Evolutionary conservation across 2,797 vertebrate genomes (phyloP).

Genomic region (Corythornis leucogaster): DNA sequence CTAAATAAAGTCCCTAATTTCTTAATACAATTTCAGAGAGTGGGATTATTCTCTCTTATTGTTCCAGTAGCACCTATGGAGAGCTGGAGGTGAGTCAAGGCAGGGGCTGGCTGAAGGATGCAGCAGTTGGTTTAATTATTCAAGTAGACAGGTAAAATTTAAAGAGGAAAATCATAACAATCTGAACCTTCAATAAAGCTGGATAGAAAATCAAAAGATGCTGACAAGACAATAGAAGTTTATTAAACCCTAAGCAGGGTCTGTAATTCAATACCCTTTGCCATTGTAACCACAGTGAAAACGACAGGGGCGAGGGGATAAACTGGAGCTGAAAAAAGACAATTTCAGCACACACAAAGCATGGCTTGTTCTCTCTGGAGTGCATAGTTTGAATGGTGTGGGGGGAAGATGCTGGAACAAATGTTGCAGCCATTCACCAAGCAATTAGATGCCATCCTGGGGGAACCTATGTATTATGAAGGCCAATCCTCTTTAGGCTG

Average conservation of each 20-base stretch:
- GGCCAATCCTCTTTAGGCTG: neutral
- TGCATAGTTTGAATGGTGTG: neutral
- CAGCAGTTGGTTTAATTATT: neutral
- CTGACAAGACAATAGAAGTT: neutral
- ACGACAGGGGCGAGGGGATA: neutral
- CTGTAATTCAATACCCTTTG: neutral
- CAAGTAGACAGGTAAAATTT: neutral
- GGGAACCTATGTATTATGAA: neutral
- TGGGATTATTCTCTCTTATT: neutral
- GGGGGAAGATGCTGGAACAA: neutral
- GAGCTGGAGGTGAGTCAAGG: neutral
- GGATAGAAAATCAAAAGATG: neutral
- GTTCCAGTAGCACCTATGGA: neutral
- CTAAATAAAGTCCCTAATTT: neutral
- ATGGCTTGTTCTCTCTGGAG: rapidly evolving
- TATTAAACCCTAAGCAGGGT: neutral
- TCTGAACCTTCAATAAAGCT: neutral
- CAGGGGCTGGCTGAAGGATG: neutral
- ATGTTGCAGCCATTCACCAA: neutral
- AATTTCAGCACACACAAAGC: neutral
- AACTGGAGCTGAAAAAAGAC: neutral
- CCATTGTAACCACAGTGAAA: neutral
- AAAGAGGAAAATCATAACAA: neutral
- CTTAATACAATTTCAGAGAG: rapidly evolving
- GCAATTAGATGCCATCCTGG: neutral